phyloP scores from a whole-genome alignment of 2,888 invertebrate genomes.

The Cheilosia soror region DNA sequence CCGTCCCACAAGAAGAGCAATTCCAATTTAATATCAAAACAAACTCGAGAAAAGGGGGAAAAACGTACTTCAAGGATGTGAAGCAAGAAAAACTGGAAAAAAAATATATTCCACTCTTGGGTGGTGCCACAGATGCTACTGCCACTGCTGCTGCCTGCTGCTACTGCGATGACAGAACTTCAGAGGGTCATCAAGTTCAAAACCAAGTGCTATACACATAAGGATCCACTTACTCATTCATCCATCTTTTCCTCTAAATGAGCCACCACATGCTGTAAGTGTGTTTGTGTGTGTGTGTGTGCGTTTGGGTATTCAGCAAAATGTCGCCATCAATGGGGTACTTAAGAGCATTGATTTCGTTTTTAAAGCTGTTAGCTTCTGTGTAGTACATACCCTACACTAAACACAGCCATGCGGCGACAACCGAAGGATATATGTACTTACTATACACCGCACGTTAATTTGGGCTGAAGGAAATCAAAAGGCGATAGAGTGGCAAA shows the following conservation, averaged over 20 bases:
- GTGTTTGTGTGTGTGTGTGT: not conserved
- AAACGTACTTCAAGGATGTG: not conserved
- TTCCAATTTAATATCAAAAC: slow-evolving; percentile 58
- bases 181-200: slow-evolving; percentile 69
- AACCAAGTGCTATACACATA: slow-evolving; percentile 54
- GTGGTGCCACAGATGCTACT: slow-evolving; percentile 37
- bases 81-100: not conserved
- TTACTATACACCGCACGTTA: slow-evolving; percentile 28
- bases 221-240: slow-evolving; percentile 57
- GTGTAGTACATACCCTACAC: not conserved
- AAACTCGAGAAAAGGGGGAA: not conserved
- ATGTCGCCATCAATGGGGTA: slow-evolving; percentile 53
- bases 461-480: slow-evolving; percentile 63
- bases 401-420: not conserved
- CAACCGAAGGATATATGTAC: not conserved
- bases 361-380: slow-evolving; percentile 55
- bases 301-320: slow-evolving; percentile 53
- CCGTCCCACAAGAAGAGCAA: slow-evolving; percentile 11
- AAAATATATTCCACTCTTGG: slow-evolving; percentile 29
- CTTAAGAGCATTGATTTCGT: slow-evolving; percentile 61
- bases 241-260: slow-evolving; percentile 50
- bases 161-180: slow-evolving; percentile 53
- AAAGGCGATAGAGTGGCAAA: slow-evolving; percentile 58
- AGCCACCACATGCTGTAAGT: slow-evolving; percentile 29
- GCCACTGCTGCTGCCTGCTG: slow-evolving; percentile 12